Percentiles rank a stretch among this genome's conserved stretches.
phyloP scores from a whole-genome alignment of 2,888 invertebrate species.

The Tuta absoluta region DNA sequence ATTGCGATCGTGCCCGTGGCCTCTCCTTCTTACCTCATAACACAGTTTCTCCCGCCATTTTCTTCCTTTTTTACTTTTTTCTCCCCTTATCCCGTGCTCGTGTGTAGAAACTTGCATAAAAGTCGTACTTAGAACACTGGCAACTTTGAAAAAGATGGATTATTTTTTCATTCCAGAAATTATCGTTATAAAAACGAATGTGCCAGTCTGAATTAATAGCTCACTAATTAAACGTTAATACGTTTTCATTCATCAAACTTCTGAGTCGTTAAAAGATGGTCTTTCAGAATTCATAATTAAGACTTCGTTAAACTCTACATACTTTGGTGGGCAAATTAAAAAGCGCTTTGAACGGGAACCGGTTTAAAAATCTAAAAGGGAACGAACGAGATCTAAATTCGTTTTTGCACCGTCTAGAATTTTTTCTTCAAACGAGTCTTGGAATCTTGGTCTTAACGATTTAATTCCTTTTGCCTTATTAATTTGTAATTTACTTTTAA shows the following conservation, averaged over 20 bases:
- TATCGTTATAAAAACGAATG: conserved; percentile 7
- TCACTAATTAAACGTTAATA: conserved; percentile 30
- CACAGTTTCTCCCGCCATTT: conserved; percentile 69
- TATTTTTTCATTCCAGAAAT: not conserved
- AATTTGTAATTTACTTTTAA: conserved; percentile 13
- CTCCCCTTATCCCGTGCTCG: conserved; percentile 41
- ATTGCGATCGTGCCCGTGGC: conserved; percentile 74
- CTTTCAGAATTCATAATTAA: conserved; percentile 70
- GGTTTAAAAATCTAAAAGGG: conserved; percentile 23
- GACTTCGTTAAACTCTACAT: conserved; percentile 68
- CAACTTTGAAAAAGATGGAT: conserved; percentile 4
- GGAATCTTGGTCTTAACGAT: conserved; percentile 7
- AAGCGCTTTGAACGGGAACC: conserved; percentile 53
- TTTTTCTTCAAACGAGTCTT: conserved; percentile 19
- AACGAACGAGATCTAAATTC: conserved; percentile 11
- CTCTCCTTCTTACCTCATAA: conserved; percentile 78
- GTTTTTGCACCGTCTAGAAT: conserved; percentile 17
- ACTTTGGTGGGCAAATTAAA: conserved; percentile 64
- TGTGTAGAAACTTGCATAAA: conserved; percentile 45
- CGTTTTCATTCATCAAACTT: conserved; percentile 55
- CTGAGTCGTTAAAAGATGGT: conserved; percentile 58
- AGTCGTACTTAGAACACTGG: conserved; percentile 15
- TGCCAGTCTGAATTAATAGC: conserved; percentile 17
- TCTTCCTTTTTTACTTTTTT: conserved; percentile 49
- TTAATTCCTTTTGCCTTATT: conserved; percentile 11